Base-by-base conservation (phyloP, 2,888 invertebrate genomes). In the Caenorhabditis afra region DNA sequence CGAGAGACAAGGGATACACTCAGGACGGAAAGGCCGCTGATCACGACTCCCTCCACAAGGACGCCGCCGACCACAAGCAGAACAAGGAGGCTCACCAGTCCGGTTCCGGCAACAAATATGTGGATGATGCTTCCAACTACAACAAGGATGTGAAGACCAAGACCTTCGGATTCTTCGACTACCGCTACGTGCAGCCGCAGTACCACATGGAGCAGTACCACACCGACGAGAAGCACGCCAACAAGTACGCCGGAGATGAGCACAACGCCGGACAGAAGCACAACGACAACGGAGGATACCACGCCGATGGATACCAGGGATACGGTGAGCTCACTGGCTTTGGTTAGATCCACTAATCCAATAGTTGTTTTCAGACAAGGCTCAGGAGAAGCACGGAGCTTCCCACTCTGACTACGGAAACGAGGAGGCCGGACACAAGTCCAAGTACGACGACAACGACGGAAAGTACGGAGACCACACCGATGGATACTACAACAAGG, bases 151-250 rank as follows among this genome's bases (percentile, higher is more conserved):
- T 81, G 73, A 86, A 86, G 71, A 83, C 82, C 68, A 87, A 87
- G 71, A 80, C 86, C 8, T 85, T 81, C 74, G 87, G 87, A 41
- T 87, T 86, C 83, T 87, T 87, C 78, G 86, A 87, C 77, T 86
- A 86, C 81, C 78, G 81, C 52, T 87, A 83, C 81, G 83, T 87
- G 39, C 86, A 86, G 79, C 86, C 87, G 44, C 87, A 87, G 68
- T 87, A 86, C 81, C 87, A 86, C 68, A 78, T 85, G 73, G 87
- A 87, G 77, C 81, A 87, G 68, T 87, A 84, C 81, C 86, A 86
- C 75, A 82, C 84, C 50, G 86, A 87, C 61, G 87, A 87, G 81
- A 85, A 86, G 57, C 86, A 87, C 81, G 85, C 84, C 67, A 82
- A 83, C 76, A 85, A 84, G 64, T 85, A 86, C 74, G 85, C 81